Base-by-base conservation (phyloP, 2,113 vertebrate genomes). In the Corythornis vintsioides region DNA sequence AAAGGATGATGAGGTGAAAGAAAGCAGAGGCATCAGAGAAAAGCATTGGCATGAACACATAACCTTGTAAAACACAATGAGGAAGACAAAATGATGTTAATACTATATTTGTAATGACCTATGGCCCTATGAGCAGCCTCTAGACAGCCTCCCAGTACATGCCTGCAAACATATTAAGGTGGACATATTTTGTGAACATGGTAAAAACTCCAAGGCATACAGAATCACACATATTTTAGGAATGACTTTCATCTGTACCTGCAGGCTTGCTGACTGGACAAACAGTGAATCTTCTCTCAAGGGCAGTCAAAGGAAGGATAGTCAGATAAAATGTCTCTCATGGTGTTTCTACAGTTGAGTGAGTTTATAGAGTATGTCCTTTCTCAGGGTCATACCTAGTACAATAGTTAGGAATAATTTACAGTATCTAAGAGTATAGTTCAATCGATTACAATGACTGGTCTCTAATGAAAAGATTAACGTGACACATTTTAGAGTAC, bases 211-310 rank as follows among this genome's bases (percentile, higher is more conserved):
- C 28, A 84, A 84, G 53, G 31, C 52, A 47, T 38, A 29, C 3
- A 89, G 21, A 59, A 55, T 9, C 15, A 16, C 40, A 33, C 7
- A 15, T 85, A 60, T 60, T 79, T 81, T 48, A 86, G 55, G 29
- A 90, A 88, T 63, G 55, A 73, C 80, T 52, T 90, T 88, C 21
- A 25, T 86, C 38, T 71, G 7, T 66, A 63, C 56, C 47, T 83
- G 38, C 65, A 71, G 77, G 60, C 38, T 71, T 86, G 72, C 82
- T 91, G 75, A 89, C 53, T 91, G 74, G 70, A 78, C 73, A 84
- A 76, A 56, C 5, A 55, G 9, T 1, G 1, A 83, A 40, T 66
- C 24, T 61, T 29, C 31, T 83, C 7, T 81, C 64, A 93, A 82
- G 82, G 66, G 24, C n/a, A 43, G 28, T 60, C 74, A 72, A 85